Evolutionary conservation across 2,797 vertebrate species (phyloP).

Genomic region (Takifugu rubripes): DNA sequence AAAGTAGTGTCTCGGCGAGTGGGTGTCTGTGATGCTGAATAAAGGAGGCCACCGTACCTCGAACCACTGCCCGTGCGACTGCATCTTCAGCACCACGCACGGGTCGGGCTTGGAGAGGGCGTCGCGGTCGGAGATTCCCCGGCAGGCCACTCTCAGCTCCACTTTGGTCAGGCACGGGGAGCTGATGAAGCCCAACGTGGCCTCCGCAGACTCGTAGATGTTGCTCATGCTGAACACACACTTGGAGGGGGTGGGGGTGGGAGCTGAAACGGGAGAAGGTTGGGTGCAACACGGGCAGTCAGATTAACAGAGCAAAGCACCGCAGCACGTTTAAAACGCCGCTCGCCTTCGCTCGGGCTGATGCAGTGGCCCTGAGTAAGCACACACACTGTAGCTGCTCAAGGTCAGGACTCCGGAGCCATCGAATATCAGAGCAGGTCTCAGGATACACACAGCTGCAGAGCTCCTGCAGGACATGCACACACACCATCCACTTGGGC

Average conservation of each 20-base stretch:
- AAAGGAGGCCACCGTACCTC: slow-evolving; percentile 80
- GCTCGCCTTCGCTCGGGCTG: slow-evolving; percentile 39
- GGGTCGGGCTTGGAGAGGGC: slow-evolving; percentile 98
- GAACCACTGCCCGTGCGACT: slow-evolving; percentile 98
- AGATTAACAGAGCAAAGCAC: slow-evolving; percentile 16
- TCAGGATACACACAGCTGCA: slow-evolving; percentile 23
- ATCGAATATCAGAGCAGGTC: slow-evolving; percentile 32
- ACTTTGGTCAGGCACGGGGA: slow-evolving; percentile 97
- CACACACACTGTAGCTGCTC: slow-evolving; percentile 36
- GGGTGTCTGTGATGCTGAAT: background rate
- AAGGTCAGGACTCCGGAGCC: slow-evolving; percentile 59
- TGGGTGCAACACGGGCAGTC: slow-evolving; percentile 9
- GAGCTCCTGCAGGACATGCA: background rate
- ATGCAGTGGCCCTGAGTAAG: slow-evolving; percentile 66
- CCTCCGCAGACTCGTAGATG: slow-evolving; percentile 98
- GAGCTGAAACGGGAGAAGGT: slow-evolving; percentile 26
- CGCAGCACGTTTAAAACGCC: slow-evolving; percentile 31
- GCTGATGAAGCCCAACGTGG: slow-evolving; percentile 96
- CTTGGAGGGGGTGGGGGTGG: slow-evolving; percentile 16
- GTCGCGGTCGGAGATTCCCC: slow-evolving; percentile 94
- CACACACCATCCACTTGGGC: slow-evolving; percentile 2
- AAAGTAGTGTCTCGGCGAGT: background rate
- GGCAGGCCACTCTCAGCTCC: slow-evolving; percentile 92
- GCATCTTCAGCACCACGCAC: slow-evolving; percentile 98
- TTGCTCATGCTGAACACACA: slow-evolving; percentile 88